These are phyloP conservation scores for Sebastiscus tertius DNA, from an alignment of 2,797 vertebrate species.

Conservation along the genomic window DNA sequence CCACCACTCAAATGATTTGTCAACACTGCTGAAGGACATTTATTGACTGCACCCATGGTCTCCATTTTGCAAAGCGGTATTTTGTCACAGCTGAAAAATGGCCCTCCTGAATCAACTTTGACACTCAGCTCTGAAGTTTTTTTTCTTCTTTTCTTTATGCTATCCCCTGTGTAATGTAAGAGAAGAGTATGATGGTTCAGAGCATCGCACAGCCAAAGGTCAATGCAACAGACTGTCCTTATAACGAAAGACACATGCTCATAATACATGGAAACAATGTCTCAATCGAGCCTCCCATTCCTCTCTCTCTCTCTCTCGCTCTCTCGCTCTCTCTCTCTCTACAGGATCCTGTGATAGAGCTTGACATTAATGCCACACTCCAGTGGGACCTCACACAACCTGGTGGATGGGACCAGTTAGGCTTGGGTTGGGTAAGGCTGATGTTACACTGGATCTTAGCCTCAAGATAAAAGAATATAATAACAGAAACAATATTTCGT, in stretches of 20 bases:
- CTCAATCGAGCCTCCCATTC: slow-evolving; percentile 21
- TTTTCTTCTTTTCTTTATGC: not conserved
- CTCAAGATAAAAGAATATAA: not conserved
- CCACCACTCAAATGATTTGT: slow-evolving; percentile 65
- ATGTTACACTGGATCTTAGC: not conserved
- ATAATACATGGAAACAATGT: slow-evolving; percentile 33
- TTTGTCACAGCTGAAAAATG: slow-evolving; percentile 67
- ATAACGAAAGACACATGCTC: slow-evolving; percentile 43
- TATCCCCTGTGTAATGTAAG: not conserved
- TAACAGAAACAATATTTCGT: not conserved
- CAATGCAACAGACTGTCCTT: slow-evolving; percentile 29
- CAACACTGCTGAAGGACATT: slow-evolving; percentile 53
- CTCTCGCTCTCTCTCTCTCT: not conserved
- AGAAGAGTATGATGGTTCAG: slow-evolving; percentile 10
- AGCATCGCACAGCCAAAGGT: slow-evolving; percentile 39
- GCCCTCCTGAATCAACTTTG: slow-evolving; percentile 48
- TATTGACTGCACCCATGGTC: slow-evolving; percentile 59
- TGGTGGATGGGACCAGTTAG: not conserved
- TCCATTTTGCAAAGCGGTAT: slow-evolving; percentile 59
- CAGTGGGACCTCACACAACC: slow-evolving; percentile 11
- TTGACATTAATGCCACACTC: slow-evolving; percentile 29
- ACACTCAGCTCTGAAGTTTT: slow-evolving; percentile 42
- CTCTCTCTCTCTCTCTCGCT: slow-evolving; percentile 2
- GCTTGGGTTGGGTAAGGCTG: not conserved
- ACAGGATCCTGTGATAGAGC: not conserved